phyloP scores from a whole-genome alignment of 2,797 vertebrate species.

The Bradypodion ventrale region DNA sequence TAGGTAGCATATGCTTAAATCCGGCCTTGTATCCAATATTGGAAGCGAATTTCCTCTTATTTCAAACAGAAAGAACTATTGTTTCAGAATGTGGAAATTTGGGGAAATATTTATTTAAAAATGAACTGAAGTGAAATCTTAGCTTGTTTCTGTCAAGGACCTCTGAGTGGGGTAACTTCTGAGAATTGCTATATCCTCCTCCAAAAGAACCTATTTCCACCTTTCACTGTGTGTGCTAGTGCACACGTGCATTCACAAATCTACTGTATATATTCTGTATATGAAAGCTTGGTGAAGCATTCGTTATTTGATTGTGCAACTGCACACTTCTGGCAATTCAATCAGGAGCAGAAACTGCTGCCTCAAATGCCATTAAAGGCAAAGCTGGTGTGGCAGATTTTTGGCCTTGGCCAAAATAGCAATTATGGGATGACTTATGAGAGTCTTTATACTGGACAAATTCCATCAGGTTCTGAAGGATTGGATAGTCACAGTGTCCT shows the following conservation, averaged over 20 bases:
- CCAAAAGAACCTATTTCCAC: neutral
- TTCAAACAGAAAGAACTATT: too few relatives aligned
- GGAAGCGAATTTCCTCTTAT: too few relatives aligned
- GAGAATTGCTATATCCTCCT: neutral
- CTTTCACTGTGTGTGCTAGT: neutral
- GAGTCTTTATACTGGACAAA: conserved; percentile 19
- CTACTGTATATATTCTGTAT: neutral
- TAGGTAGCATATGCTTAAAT: too few relatives aligned
- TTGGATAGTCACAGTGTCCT: neutral
- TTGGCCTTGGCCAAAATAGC: conserved; percentile 29
- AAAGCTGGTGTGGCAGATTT: conserved; percentile 25
- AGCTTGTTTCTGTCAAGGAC: neutral
- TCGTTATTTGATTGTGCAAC: conserved; percentile 1
- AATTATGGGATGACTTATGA: conserved; percentile 27
- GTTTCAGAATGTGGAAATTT: too few relatives aligned
- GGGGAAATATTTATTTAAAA: too few relatives aligned
- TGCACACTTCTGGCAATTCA: conserved; percentile 8
- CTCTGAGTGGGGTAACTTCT: neutral
- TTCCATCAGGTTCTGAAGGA: conserved; percentile 18
- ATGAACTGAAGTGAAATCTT: too few relatives aligned
- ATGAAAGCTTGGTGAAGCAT: conserved; percentile 2
- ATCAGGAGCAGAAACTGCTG: neutral
- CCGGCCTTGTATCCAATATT: too few relatives aligned
- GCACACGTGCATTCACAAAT: neutral
- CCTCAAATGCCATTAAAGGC: conserved; percentile 12